Evolutionary conservation across 2,797 vertebrate species (phyloP).

Genomic region (Danionella dracula): DNA sequence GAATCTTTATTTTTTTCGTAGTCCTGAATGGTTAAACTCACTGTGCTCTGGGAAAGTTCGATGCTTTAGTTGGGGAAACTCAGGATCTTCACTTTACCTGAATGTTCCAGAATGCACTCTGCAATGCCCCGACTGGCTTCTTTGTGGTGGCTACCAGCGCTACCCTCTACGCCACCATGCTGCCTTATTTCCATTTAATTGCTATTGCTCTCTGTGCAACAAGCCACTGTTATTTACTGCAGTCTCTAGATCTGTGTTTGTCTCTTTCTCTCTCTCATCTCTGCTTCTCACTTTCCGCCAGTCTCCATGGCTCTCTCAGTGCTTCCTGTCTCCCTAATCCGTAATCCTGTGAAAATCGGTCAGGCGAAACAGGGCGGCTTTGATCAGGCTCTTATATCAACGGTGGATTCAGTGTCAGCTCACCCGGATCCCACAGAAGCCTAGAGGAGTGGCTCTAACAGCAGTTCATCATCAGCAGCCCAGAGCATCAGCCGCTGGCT

Average conservation of each 20-base stretch:
- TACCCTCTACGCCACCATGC: too few relatives aligned
- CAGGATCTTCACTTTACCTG: too few relatives aligned
- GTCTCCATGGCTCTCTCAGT: conserved; percentile 61
- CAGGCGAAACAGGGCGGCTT: conserved; percentile 74
- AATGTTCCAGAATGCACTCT: too few relatives aligned
- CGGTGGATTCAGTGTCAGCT: conserved; percentile 67
- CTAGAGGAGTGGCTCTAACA: conserved; percentile 48
- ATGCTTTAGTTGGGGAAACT: too few relatives aligned
- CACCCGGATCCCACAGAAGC: conserved; percentile 69
- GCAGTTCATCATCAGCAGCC: not conserved
- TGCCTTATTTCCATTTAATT: too few relatives aligned
- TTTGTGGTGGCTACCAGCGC: too few relatives aligned
- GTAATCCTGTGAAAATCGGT: conserved; percentile 77
- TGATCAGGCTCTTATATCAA: conserved; percentile 75
- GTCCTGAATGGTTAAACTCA: too few relatives aligned
- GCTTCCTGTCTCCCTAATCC: conserved; percentile 74
- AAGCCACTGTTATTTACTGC: not conserved
- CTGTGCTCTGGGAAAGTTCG: too few relatives aligned
- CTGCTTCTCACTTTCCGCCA: conserved; percentile 54
- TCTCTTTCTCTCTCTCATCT: conserved; percentile 28
- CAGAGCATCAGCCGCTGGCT: not conserved
- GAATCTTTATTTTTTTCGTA: too few relatives aligned
- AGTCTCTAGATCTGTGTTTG: conserved; percentile 43
- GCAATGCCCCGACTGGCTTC: too few relatives aligned
- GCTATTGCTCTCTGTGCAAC: too few relatives aligned